phyloP scores from a whole-genome alignment of 2,113 vertebrate species.

The Pteruthius melanotis region DNA sequence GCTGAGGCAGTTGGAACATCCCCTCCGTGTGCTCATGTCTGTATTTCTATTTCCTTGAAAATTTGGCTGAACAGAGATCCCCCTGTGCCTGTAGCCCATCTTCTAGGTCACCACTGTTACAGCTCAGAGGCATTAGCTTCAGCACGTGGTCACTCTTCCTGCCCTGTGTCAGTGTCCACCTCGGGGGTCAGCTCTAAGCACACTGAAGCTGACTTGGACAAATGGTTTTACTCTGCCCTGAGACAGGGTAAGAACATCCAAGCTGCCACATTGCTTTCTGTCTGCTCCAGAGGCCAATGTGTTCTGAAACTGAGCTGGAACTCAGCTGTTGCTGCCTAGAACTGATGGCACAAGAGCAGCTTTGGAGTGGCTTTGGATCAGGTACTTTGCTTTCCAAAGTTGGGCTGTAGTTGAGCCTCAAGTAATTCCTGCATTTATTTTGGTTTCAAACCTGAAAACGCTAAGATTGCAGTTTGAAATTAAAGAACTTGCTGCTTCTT shows the following conservation, averaged over 20 bases:
- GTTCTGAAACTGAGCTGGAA: background rate
- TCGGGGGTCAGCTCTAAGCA: background rate
- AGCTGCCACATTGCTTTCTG: fast-evolving
- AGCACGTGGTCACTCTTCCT: background rate
- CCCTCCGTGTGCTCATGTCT: background rate
- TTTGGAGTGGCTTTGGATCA: background rate
- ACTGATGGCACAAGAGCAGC: background rate
- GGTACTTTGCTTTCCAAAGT: background rate
- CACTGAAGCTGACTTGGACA: background rate
- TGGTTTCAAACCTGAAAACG: background rate
- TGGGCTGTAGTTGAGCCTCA: background rate
- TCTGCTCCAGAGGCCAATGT: background rate
- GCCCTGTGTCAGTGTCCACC: background rate
- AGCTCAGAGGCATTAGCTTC: background rate
- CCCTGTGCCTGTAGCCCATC: background rate
- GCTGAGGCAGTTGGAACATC: background rate
- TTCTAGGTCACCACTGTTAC: background rate
- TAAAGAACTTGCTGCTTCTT: background rate
- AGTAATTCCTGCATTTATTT: background rate
- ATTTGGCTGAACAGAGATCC: background rate
- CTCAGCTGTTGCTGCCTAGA: background rate
- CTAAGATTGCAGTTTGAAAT: background rate
- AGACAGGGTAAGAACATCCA: background rate
- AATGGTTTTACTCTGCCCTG: background rate
- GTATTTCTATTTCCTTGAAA: background rate